phyloP scores from a whole-genome alignment of 2,113 vertebrate genomes.

The Bambusicola thoracicus region DNA sequence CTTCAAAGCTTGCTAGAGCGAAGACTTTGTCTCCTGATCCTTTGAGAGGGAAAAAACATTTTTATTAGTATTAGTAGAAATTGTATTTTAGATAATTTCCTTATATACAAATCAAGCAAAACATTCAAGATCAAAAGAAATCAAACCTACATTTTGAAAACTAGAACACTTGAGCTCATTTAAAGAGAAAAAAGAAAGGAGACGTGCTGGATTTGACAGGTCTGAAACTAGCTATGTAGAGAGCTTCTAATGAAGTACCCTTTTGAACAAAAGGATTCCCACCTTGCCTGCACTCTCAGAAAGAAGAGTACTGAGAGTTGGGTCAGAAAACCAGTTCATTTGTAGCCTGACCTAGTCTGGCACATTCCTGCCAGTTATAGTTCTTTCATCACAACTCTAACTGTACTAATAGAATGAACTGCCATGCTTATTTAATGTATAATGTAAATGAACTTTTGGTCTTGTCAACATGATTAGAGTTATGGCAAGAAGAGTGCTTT shows the following conservation, averaged over 20 bases:
- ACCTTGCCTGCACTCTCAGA: neutral
- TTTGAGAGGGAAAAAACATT: constrained; percentile 64
- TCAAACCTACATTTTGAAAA: neutral
- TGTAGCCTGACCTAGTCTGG: neutral
- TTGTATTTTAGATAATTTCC: neutral
- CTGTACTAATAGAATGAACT: neutral
- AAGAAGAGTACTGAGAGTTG: neutral
- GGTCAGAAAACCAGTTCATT: neutral
- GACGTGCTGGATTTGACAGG: neutral
- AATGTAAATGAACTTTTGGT: neutral
- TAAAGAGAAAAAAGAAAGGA: neutral
- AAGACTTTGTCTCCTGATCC: constrained; percentile 97
- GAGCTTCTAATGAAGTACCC: neutral
- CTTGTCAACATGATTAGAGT: neutral
- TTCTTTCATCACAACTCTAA: neutral
- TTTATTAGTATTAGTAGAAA: neutral
- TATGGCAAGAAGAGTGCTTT: neutral
- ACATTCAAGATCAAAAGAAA: neutral
- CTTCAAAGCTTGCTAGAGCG: constrained; percentile 93
- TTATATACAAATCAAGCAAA: neutral
- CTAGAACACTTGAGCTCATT: neutral
- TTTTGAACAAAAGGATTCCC: neutral
- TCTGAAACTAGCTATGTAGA: neutral
- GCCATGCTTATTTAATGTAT: neutral
- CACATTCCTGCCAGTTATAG: neutral